phyloP scores from a whole-genome alignment of 2,888 invertebrate species.

The Plagodis dolabraria region DNA sequence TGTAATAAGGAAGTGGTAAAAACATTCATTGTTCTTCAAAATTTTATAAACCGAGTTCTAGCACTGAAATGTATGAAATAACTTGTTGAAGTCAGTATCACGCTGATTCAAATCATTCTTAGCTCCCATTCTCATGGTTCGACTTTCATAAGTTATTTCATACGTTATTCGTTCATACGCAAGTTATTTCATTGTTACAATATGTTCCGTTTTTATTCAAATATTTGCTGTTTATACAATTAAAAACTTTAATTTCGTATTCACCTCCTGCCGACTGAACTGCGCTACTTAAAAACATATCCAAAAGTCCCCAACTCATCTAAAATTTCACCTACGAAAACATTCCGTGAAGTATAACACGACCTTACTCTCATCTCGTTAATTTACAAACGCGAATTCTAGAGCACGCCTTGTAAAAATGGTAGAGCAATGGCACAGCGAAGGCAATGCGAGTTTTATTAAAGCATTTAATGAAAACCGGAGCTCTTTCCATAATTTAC shows the following conservation, averaged over 20 bases:
- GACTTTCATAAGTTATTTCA: too few species aligned
- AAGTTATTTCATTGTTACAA: too few species aligned
- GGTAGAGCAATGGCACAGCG: constrained; percentile 30
- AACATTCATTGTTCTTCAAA: too few species aligned
- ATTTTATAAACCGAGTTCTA: too few species aligned
- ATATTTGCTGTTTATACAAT: too few species aligned
- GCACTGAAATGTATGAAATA: too few species aligned
- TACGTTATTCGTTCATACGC: too few species aligned
- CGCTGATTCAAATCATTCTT: too few species aligned
- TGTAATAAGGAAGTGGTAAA: too few species aligned
- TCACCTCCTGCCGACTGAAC: neutral
- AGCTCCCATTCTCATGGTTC: too few species aligned
- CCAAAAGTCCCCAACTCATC: constrained; percentile 12
- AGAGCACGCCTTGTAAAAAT: constrained; percentile 31
- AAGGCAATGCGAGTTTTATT: constrained; percentile 52
- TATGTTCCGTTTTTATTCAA: too few species aligned
- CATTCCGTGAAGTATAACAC: constrained; percentile 6
- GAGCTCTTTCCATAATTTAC: constrained; percentile 61
- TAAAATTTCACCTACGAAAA: constrained; percentile 11
- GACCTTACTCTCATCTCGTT: neutral
- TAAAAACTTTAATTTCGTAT: neutral
- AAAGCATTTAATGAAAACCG: constrained; percentile 67
- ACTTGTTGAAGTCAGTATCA: too few species aligned
- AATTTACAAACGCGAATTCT: constrained; percentile 19
- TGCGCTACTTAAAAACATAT: constrained; percentile 19